A percentile compares a stretch with the other conserved stretches of the same genome.
phyloP scores from a whole-genome alignment of 2,797 vertebrate species.

The Microtus agrestis region DNA sequence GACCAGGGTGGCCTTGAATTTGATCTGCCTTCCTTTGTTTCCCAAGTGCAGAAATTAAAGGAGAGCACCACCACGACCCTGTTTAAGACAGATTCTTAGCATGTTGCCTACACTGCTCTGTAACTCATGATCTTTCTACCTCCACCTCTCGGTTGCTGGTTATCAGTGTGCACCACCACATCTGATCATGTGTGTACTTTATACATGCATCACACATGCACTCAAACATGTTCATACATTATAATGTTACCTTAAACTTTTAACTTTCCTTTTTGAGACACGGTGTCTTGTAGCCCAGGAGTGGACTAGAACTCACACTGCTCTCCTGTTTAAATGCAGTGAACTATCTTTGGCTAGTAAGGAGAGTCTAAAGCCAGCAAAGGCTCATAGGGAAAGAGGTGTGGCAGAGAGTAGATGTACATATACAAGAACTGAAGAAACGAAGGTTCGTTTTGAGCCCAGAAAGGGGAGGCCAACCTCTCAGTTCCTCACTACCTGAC shows the following conservation, averaged over 20 bases:
- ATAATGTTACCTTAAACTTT: neutral
- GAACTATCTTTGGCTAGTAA: neutral
- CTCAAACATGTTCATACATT: neutral
- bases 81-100: neutral
- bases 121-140: neutral
- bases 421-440: neutral
- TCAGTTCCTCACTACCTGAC: neutral
- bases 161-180: neutral
- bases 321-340: neutral
- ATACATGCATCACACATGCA: neutral
- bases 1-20: no score
- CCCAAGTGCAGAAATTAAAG: no score
- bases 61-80: no score
- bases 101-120: neutral
- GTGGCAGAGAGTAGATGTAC: neutral
- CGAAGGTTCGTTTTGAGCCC: neutral
- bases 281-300: neutral
- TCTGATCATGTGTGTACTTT: neutral
- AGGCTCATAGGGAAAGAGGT: neutral
- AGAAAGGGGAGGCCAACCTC: neutral
- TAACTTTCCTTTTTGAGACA: neutral
- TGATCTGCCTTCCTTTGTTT: no score
- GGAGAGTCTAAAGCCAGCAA: constrained; percentile 26
- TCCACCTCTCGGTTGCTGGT: neutral
- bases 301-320: neutral